Percentiles rank a stretch among this genome's conserved stretches.
These are phyloP conservation scores for Syritta pipiens DNA, from an alignment of 2,888 invertebrate genomes.

Conservation along the genomic window DNA sequence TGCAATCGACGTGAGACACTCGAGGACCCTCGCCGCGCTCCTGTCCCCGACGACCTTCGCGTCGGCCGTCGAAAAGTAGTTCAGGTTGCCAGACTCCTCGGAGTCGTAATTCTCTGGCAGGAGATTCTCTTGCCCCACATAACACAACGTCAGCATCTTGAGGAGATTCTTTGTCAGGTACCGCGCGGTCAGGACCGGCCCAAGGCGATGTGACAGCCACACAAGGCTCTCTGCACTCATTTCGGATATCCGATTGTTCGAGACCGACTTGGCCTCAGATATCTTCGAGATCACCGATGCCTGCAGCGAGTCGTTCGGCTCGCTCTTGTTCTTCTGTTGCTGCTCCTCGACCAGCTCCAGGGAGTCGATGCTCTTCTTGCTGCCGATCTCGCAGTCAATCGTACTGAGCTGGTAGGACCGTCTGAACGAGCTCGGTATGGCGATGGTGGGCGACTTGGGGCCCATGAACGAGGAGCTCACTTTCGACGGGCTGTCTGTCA, in stretches of 20 bases:
- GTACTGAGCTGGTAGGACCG: conserved; percentile 80
- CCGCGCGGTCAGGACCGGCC: conserved; percentile 95
- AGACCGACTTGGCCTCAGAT: conserved; percentile 76
- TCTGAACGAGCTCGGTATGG: conserved; percentile 83
- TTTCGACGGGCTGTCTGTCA: conserved; percentile 72
- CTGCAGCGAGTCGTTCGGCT: conserved; percentile 75
- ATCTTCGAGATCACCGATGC: conserved; percentile 77
- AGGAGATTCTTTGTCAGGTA: conserved; percentile 94
- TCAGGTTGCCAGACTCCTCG: conserved; percentile 80
- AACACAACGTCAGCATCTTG: conserved; percentile 96
- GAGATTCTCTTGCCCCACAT: conserved; percentile 90
- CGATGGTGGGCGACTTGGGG: conserved; percentile 85
- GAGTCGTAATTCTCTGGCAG: conserved; percentile 79
- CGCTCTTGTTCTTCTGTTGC: conserved; percentile 49
- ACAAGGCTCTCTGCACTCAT: conserved; percentile 93
- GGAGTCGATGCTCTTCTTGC: conserved; percentile 81
- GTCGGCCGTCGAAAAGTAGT: conserved; percentile 84
- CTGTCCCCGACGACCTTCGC: conserved; percentile 87
- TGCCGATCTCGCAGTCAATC: conserved; percentile 84
- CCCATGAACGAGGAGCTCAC: conserved; percentile 70
- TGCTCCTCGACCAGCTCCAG: conserved; percentile 73
- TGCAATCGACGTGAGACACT: conserved; percentile 93
- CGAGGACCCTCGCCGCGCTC: conserved; percentile 92
- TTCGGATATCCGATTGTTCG: conserved; percentile 86
- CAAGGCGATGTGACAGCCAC: conserved; percentile 95